Evolutionary conservation across 1,140 invertebrate species (phyloP).

Genomic region (Dendrolimus kikuchii): DNA sequence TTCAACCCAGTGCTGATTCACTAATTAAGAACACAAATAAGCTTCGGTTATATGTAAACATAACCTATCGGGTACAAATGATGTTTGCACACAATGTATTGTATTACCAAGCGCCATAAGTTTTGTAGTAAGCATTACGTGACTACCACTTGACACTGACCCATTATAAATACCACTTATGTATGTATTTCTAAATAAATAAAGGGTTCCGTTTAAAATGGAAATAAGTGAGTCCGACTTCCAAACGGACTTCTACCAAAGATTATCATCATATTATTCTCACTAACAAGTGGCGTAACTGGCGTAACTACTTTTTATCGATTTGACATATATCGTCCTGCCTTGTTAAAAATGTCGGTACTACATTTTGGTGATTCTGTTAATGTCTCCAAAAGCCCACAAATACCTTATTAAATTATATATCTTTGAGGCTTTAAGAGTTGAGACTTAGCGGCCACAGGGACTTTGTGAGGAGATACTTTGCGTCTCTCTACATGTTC

Average conservation of each 20-base stretch:
- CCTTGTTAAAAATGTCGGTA: too few species aligned
- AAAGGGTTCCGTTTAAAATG: conserved; percentile 28
- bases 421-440: too few species aligned
- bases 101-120: conserved; percentile 44
- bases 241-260: too few species aligned
- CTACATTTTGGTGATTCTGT: too few species aligned
- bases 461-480: too few species aligned
- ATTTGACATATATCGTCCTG: neutral
- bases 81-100: conserved; percentile 39
- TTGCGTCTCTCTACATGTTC: too few species aligned
- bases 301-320: conserved; percentile 4
- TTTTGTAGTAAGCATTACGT: conserved; percentile 59
- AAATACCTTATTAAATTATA: too few species aligned
- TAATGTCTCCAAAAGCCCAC: too few species aligned
- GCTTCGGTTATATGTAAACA: conserved; percentile 8
- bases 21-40: conserved; percentile 11
- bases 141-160: conserved; percentile 54
- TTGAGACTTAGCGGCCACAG: too few species aligned
- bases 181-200: conserved; percentile 4
- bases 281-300: neutral
- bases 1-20: conserved; percentile 13
- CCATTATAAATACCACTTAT: conserved; percentile 27
- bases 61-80: conserved; percentile 3
- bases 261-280: too few species aligned
- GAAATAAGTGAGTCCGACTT: neutral